Evolutionary conservation across 1,140 invertebrate species (phyloP).

Genomic region (Episyrphus balteatus): DNA sequence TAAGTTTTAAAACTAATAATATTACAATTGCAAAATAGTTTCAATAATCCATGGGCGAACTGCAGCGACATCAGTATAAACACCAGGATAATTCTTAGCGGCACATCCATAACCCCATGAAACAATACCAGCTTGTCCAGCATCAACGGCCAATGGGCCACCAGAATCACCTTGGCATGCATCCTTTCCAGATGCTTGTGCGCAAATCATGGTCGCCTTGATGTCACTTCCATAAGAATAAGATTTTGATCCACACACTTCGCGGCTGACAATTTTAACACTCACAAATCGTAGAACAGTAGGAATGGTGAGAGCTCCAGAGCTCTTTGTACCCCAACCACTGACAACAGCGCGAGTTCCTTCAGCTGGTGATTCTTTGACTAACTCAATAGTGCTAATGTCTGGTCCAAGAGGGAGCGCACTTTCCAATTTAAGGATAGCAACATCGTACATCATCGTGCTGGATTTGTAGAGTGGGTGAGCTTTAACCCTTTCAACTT

Average conservation of each 20-base stretch:
- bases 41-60: background rate
- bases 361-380: background rate
- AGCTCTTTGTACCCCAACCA: constrained; percentile 7
- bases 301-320: background rate
- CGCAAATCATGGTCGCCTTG: constrained; percentile 11
- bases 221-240: constrained; percentile 1
- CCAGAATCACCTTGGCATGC: constrained; percentile 26
- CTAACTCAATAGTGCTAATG: constrained; percentile 2
- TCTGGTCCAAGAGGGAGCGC: background rate
- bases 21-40: too few relatives aligned
- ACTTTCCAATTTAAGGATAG: constrained; percentile 1
- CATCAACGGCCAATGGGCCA: constrained; percentile 17
- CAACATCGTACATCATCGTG: constrained; percentile 5
- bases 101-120: constrained; percentile 41
- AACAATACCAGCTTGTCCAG: constrained; percentile 35
- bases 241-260: background rate
- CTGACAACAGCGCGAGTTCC: constrained; percentile 2
- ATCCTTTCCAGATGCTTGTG: constrained; percentile 14
- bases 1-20: too few relatives aligned
- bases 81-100: constrained; percentile 38
- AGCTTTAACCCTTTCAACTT: background rate
- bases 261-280: constrained; percentile 4
- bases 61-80: constrained; percentile 31
- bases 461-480: constrained; percentile 3
- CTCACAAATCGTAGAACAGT: constrained; percentile 6